A percentile compares a stretch with the other conserved stretches of the same genome.
Conservation (phyloP, 2,113 vertebrate species). For the Donacobius atricapilla region DNA sequence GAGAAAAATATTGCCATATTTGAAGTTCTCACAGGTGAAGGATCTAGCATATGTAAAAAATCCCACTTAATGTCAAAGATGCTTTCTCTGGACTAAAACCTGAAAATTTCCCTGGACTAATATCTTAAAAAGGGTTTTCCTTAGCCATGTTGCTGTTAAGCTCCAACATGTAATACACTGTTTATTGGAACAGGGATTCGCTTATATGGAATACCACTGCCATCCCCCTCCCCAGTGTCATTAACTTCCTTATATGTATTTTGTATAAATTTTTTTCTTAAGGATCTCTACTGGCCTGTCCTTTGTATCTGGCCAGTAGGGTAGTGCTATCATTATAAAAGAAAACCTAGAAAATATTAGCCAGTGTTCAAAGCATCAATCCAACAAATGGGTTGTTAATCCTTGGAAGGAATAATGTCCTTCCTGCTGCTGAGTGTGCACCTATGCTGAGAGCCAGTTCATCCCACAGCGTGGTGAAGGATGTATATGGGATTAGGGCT, state of each 20-base stretch:
- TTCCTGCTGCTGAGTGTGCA: not conserved
- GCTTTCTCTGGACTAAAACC: not conserved
- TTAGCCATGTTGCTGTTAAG: not conserved
- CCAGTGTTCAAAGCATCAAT: not conserved
- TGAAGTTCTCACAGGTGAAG: not conserved
- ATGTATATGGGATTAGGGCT: not conserved
- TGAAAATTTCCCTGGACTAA: not conserved
- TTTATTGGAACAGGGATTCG: not conserved
- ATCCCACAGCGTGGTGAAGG: rapidly evolving
- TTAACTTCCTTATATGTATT: not conserved
- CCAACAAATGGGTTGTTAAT: not conserved
- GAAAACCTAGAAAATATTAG: not conserved
- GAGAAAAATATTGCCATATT: not conserved
- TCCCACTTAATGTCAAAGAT: not conserved
- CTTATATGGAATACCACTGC: not conserved
- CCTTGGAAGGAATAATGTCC: not conserved
- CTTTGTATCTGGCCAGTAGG: not conserved
- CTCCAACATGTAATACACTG: not conserved
- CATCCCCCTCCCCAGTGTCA: not conserved
- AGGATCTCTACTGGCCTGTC: not conserved
- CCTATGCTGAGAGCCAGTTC: not conserved
- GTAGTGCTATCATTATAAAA: not conserved
- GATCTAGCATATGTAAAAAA: not conserved
- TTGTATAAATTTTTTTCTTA: not conserved
- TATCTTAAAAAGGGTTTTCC: not conserved